Base-by-base conservation (phyloP, 2,888 invertebrate genomes). In the Timandra comae region DNA sequence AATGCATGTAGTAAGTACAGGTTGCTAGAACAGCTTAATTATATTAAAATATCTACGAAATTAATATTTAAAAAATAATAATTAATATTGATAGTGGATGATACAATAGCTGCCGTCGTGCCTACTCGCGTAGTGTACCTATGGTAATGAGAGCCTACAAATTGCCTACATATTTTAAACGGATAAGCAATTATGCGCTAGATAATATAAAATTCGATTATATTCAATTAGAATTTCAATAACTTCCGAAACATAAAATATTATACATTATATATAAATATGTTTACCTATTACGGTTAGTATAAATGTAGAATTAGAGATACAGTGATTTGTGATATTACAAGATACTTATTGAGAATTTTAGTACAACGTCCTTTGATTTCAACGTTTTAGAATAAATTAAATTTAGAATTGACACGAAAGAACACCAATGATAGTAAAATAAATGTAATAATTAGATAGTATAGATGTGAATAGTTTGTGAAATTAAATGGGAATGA, bases 311-410 rank as follows among this genome's bases (percentile, higher is more conserved):
- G 75, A 58, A 51, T 67, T 82, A 81, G 75, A 68, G 58, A 68
- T 75, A 82, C 76, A 75, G 74, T 73, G 66, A 81, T 78, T 80
- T 82, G 84, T 84, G 85, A 84, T 84, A 84, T 80, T 84, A 82
- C 74, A 74, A 69, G 63, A 74, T 78, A 82, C 74, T 72, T 67
- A 72, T 69, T 67, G 73, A 76, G 62, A 68, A 35, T 35, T 68
- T 72, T 82, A 80, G 75, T 74, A 75, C 77, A 74, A 76, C 74
- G 77, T 80, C 78, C 77, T 75, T 57, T 71, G 60, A 67, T 80
- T 81, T 80, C 72, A 71, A 67, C 50, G 58, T 69, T 68, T 63
- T 70, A 72, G 69, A 59, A 64, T 81, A 43, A 49, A 73, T 67
- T 72, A 69, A 75, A 52, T 65, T 68, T 79, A 79, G 67, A 63